Conservation (phyloP, 2,888 invertebrate species). For the Phyto melanocephala region DNA sequence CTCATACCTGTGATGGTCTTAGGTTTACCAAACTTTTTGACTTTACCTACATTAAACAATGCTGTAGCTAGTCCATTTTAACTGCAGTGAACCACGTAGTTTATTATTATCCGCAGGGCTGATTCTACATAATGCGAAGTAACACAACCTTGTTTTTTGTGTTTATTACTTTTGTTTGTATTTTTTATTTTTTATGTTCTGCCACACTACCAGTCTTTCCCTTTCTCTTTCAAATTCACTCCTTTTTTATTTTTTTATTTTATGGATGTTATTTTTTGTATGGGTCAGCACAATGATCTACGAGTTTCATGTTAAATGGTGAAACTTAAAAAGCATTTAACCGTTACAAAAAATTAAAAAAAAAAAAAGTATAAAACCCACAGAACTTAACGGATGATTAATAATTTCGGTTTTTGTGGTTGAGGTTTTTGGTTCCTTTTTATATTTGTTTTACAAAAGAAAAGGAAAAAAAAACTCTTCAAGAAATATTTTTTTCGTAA, state of each 20-base stretch:
- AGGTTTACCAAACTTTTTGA: too few species aligned
- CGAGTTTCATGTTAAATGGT: constrained; percentile 44
- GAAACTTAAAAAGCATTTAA: constrained; percentile 45
- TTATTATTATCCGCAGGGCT: too few species aligned
- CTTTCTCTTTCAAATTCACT: background rate
- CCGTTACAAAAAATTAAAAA: constrained; percentile 39
- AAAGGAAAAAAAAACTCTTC: background rate
- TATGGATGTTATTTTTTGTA: constrained; percentile 28
- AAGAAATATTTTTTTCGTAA: too few species aligned
- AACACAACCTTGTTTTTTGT: constrained; percentile 1
- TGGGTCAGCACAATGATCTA: constrained; percentile 57
- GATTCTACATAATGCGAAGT: too few species aligned
- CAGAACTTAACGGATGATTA: constrained; percentile 62
- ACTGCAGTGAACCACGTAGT: too few species aligned
- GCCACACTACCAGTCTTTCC: background rate
- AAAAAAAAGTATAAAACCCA: constrained; percentile 24
- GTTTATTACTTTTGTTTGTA: too few species aligned
- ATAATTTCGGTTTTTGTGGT: constrained; percentile 58
- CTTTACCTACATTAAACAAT: too few species aligned
- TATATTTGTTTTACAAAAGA: background rate
- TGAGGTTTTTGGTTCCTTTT: background rate
- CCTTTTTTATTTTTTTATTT: constrained; percentile 16
- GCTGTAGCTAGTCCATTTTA: too few species aligned
- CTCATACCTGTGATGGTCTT: too few species aligned
- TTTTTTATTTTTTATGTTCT: constrained; percentile 38